Percentiles rank a stretch among this genome's conserved stretches.
Conservation (phyloP, 2,797 vertebrate genomes). For the Orientallactaga sibirica region DNA sequence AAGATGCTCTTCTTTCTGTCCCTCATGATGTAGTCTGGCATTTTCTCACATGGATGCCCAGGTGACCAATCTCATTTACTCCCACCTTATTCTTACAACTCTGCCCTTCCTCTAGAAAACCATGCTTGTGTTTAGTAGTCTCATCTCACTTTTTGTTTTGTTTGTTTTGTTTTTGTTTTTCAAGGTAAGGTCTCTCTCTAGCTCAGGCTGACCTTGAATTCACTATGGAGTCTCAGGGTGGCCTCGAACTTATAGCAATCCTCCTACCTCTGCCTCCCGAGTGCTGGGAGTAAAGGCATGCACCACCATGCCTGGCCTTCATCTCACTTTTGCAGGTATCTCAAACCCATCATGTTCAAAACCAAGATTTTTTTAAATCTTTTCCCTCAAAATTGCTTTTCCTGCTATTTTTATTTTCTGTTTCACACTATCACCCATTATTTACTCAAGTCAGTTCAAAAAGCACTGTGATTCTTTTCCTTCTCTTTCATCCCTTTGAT, state of each 20-base stretch:
- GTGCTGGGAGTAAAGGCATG: too few species aligned
- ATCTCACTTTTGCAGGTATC: not conserved
- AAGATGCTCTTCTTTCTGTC: not conserved
- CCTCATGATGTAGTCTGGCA: not conserved
- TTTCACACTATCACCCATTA: not conserved
- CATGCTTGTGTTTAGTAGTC: not conserved
- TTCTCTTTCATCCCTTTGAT: not conserved
- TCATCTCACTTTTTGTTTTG: not conserved
- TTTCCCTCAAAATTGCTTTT: not conserved
- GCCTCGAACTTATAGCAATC: too few species aligned
- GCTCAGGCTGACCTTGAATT: too few species aligned
- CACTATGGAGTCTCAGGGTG: too few species aligned
- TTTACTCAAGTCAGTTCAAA: slow-evolving; percentile 7
- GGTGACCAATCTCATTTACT: not conserved
- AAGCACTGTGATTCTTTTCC: not conserved
- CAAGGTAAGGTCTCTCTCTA: too few species aligned
- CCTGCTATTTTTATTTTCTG: not conserved
- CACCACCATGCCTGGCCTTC: too few species aligned
- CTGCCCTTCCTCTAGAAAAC: not conserved
- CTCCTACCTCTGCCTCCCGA: too few species aligned
- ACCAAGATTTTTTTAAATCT: not conserved
- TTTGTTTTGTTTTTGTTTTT: too few species aligned
- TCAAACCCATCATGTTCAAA: not conserved
- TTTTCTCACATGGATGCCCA: not conserved
- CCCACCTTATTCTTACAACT: not conserved